These are phyloP conservation scores for Mesopsocus fuscifrons DNA, from an alignment of 2,888 invertebrate species.

Conservation along the genomic window DNA sequence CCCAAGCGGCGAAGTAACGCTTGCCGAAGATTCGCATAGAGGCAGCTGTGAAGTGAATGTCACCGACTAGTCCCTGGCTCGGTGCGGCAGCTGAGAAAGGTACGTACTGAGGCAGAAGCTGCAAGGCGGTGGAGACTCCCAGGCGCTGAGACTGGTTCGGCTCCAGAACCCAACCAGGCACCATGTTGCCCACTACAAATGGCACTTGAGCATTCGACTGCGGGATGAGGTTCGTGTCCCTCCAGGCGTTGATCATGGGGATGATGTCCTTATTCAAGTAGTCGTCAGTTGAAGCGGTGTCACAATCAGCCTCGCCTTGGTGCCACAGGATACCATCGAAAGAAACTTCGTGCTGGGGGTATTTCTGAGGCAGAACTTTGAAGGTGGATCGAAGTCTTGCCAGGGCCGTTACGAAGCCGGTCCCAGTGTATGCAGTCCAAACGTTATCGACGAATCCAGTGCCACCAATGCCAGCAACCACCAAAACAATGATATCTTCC, in stretches of 20 bases:
- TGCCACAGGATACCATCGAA: not conserved
- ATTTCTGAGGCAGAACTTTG: not conserved
- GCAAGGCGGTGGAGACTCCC: not conserved
- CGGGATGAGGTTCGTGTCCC: not conserved
- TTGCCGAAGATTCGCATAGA: not conserved
- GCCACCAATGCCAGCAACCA: not conserved
- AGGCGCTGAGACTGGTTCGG: not conserved
- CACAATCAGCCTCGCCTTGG: not conserved
- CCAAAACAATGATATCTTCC: not conserved
- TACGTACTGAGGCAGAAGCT: not conserved
- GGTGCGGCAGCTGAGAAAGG: not conserved
- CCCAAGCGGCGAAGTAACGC: not conserved
- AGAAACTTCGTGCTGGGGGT: not conserved
- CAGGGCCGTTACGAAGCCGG: not conserved
- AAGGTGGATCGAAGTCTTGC: not conserved
- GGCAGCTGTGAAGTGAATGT: not conserved
- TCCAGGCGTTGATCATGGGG: not conserved
- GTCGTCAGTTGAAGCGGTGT: not conserved
- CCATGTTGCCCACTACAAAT: not conserved
- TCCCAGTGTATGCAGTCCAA: not conserved
- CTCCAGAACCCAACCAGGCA: not conserved
- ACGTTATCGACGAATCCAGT: not conserved
- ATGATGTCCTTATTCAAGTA: not conserved
- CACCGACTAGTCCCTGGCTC: not conserved
- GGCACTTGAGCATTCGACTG: not conserved